Evolutionary conservation across 2,888 invertebrate species (phyloP), one percentile per base, ranked within the genome.

Genomic region (Pseudoips prasinana): DNA sequence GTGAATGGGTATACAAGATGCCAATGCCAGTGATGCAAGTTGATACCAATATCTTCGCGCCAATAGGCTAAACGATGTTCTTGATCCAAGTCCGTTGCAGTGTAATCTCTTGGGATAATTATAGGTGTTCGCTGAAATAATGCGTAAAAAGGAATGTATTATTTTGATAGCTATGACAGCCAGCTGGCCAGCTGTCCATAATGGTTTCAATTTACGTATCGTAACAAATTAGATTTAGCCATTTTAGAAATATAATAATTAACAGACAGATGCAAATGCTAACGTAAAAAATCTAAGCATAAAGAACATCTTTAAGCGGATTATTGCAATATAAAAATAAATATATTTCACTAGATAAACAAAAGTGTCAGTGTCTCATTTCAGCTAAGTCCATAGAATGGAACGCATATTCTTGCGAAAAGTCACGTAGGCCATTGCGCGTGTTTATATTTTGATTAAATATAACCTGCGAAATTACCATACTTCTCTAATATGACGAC

Each of bases 21-120:
- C 95, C 94, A 95, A 61, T 95, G 94, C 84, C 94, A 95, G 63
- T 95, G 94, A 67, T 95, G 95, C 19, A 94, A 89, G 74, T 95
- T 95, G 40, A 94, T 81, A n/a, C 94, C 94, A 22, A 94, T 75
- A 66, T 96, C 96, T 78, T 96, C 96, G 2, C 96, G 91, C 87
- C 93, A 96, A 67, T 96, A 96, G 1, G 95, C 93, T 41, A 95
- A 65, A 5, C 94, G 91, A 64, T 96, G 95, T 62, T 96, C 96
- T 20, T 92, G 91, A 58, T 96, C 95, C 19, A 93, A 86, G 70
- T 95, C 93, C 0, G 93, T 93, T 1, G 95, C 96, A 0, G 96
- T 94, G 63, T 92, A 95, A 69, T 95, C 94, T 39, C 90, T 79
- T 0, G 95, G 94, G 43, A 95, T 94, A 41, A 92, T 92, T 39